Conservation (phyloP, 2,797 vertebrate species). For the Melanotaenia maccullochi region DNA sequence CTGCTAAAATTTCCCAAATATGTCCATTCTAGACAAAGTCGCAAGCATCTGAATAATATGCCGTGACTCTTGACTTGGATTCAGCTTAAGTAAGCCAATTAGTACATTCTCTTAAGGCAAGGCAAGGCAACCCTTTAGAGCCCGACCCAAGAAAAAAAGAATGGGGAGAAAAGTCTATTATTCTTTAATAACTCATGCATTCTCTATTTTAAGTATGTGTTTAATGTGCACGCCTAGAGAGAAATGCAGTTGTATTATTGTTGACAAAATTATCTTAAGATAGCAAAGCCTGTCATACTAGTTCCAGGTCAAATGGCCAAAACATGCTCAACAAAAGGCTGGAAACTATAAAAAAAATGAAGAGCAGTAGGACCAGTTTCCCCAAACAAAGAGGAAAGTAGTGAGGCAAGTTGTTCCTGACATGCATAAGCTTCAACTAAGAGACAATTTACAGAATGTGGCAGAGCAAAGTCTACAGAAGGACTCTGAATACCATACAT, state of each 20-base stretch:
- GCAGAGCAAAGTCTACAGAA: conserved; percentile 3
- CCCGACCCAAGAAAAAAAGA: too few relatives aligned
- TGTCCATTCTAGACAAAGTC: not conserved
- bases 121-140: too few relatives aligned
- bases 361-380: conserved; percentile 73
- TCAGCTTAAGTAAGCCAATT: not conserved
- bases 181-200: not conserved
- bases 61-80: not conserved
- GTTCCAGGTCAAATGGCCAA: conserved; percentile 48
- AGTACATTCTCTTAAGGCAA: too few relatives aligned
- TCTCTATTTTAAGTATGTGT: not conserved
- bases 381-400: conserved; percentile 51
- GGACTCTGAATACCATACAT: conserved; percentile 3
- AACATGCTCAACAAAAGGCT: conserved; percentile 58
- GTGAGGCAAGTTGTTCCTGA: conserved; percentile 18
- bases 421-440: not conserved
- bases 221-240: not conserved
- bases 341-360: conserved; percentile 48
- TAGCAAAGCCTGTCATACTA: conserved; percentile 53
- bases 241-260: not conserved
- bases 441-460: conserved; percentile 17
- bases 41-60: not conserved
- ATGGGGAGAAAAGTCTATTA: too few relatives aligned
- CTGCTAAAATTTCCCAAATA: not conserved
- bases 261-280: conserved; percentile 19